phyloP scores from a whole-genome alignment of 1,140 invertebrate genomes.

The Elymnias hypermnestra region DNA sequence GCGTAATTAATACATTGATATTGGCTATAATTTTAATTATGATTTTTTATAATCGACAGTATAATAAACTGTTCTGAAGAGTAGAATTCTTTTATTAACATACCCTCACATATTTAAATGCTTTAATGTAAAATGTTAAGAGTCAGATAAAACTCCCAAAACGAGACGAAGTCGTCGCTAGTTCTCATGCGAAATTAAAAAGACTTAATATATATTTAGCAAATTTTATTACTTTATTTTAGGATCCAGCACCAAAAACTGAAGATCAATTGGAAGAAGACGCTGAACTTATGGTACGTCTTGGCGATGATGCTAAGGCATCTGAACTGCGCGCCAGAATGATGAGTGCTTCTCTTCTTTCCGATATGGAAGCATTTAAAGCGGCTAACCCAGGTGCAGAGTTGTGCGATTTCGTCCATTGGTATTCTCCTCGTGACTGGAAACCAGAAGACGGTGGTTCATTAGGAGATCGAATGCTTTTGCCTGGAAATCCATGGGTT shows the following conservation, averaged over 20 bases:
- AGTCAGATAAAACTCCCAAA: too few species aligned
- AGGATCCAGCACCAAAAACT: constrained; percentile 97
- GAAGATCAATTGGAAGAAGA: constrained; percentile 97
- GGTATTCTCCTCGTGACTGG: constrained; percentile 98
- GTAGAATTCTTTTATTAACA: too few species aligned
- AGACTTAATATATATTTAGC: too few species aligned
- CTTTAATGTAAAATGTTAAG: too few species aligned
- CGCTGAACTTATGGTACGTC: constrained; percentile 89
- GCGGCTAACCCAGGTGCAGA: constrained; percentile 95
- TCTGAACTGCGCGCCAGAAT: constrained; percentile 91
- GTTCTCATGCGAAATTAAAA: too few species aligned
- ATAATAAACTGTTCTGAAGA: too few species aligned
- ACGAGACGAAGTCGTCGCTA: too few species aligned
- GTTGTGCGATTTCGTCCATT: constrained; percentile 97
- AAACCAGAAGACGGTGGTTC: constrained; percentile 84
- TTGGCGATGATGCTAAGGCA: constrained; percentile 90
- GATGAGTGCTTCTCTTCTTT: constrained; percentile 96
- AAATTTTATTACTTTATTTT: constrained; percentile 47
- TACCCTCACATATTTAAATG: too few species aligned
- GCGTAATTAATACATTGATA: too few species aligned
- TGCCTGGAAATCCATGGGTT: constrained; percentile 96
- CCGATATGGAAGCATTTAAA: constrained; percentile 99
- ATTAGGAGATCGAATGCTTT: constrained; percentile 93
- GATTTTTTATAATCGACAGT: too few species aligned
- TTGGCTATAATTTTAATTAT: too few species aligned